A percentile compares a stretch with the other conserved stretches of the same genome.
Conservation (phyloP, 2,113 vertebrate genomes). For the Neotragus moschatus region DNA sequence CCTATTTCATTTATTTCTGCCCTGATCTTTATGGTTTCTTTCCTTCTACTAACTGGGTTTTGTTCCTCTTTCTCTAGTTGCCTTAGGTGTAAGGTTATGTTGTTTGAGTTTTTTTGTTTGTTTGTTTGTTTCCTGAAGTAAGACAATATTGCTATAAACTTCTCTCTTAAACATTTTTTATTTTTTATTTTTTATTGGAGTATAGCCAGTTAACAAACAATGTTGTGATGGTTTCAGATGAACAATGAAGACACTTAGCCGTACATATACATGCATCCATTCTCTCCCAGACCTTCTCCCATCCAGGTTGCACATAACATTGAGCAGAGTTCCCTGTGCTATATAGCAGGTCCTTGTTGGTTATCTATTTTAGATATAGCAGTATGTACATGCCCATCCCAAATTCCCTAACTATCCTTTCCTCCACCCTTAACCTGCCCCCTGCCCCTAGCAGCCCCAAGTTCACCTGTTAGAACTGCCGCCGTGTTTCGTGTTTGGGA, state of each 20-base stretch:
- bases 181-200: not conserved
- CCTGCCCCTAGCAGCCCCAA: not conserved
- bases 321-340: not conserved
- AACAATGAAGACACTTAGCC: not conserved
- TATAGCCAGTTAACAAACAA: not conserved
- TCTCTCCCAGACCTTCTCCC: not conserved
- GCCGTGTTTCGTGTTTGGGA: not conserved
- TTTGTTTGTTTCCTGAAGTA: not conserved
- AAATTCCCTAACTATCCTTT: not conserved
- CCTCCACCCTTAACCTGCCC: not conserved
- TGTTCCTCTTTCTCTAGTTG: not conserved
- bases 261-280: not conserved
- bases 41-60: not conserved
- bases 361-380: not conserved
- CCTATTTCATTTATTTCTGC: not conserved
- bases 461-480: not conserved
- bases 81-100: not conserved
- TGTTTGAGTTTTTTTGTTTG: not conserved
- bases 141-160: not conserved
- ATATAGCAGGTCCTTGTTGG: not conserved
- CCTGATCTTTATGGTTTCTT: not conserved
- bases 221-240: not conserved
- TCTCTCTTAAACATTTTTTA: not conserved
- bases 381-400: not conserved
- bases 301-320: not conserved